phyloP scores from a whole-genome alignment of 2,113 vertebrate species.

The Thamnaconus septentrionalis region DNA sequence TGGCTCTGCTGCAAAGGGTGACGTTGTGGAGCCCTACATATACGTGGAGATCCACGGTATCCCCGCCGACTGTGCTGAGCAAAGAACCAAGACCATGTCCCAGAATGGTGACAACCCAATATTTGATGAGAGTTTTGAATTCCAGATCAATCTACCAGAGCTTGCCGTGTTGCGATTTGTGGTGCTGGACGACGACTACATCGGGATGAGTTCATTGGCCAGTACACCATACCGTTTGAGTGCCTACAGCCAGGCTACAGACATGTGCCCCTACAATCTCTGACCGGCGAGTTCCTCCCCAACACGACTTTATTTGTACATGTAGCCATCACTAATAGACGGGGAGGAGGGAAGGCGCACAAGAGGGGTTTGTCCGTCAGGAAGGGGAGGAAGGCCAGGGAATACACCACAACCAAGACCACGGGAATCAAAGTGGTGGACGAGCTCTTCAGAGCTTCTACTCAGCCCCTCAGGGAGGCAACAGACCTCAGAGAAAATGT shows the following conservation, averaged over 20 bases:
- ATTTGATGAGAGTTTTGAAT: conserved; percentile 92
- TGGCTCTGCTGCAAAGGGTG: conserved; percentile 89
- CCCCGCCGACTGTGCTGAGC: conserved; percentile 88
- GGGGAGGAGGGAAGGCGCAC: conserved; percentile 86
- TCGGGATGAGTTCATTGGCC: conserved; percentile 93
- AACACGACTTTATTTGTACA: conserved; percentile 90
- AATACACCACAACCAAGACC: conserved; percentile 88
- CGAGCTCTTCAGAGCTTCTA: conserved; percentile 88
- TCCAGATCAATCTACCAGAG: conserved; percentile 91
- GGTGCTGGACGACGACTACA: conserved; percentile 90
- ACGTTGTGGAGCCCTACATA: conserved; percentile 91
- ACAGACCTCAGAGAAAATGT: conserved; percentile 91
- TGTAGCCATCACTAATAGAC: conserved; percentile 87
- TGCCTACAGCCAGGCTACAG: conserved; percentile 90
- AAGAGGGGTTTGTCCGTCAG: conserved; percentile 86
- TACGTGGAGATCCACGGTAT: conserved; percentile 91
- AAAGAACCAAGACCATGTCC: conserved; percentile 88
- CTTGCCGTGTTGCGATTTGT: conserved; percentile 87
- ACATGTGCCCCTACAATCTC: conserved; percentile 86
- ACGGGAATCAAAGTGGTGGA: conserved; percentile 90
- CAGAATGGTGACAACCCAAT: conserved; percentile 90
- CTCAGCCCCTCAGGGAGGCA: conserved; percentile 87
- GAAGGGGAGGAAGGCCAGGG: conserved; percentile 83
- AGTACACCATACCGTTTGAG: conserved; percentile 93
- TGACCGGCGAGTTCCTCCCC: conserved; percentile 85